Base-by-base conservation (phyloP, 2,888 invertebrate genomes). In the Autographa gamma region DNA sequence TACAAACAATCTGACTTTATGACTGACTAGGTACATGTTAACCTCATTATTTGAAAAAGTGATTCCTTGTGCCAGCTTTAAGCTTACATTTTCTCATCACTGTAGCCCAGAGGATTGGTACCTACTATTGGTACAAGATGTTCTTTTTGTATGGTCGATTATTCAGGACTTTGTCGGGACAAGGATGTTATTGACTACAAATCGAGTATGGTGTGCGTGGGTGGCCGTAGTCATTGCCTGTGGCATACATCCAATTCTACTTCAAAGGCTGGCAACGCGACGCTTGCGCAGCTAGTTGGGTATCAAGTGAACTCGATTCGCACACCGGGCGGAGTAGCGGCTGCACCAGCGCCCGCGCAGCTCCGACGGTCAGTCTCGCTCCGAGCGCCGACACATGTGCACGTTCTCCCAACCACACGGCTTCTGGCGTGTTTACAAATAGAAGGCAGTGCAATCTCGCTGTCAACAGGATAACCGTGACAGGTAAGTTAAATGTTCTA, bases 401-500 rank as follows among this genome's bases (percentile, higher is more conserved):
- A 91, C 93, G 94, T 88, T 68, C 64, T 74, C 69, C 54, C 41
- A 19, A 71, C 66, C 74, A 70, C 48, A 74, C 79, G 71, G 79
- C 72, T 71, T 74, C 67, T 82, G 73, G 59, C 84, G 92, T 93
- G 94, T 94, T 94, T 93, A 94, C 92, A 92, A 92, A 92, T 91
- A 91, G 81, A 89, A 90, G 86, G 80, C 86, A 88, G 91, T 92
- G 92, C 84, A 85, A 85, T 87, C 85, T 83, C 82, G 87, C 86
- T 85, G 83, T 79, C 78, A 89, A 89, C 89, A 91, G 91, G 92
- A 93, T 92, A 91, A 88, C 83, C 88, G 89, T 90, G 90, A 90
- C 88, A 90, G 92, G 95, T 94, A 86, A 93, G 95, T 89, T 86
- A 84, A 88, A 87, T 88, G 85, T 87, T 80, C 78, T 85, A 91